These are phyloP conservation scores for Cryptoprocta ferox DNA, from an alignment of 2,797 vertebrate genomes.

Conservation along the genomic window DNA sequence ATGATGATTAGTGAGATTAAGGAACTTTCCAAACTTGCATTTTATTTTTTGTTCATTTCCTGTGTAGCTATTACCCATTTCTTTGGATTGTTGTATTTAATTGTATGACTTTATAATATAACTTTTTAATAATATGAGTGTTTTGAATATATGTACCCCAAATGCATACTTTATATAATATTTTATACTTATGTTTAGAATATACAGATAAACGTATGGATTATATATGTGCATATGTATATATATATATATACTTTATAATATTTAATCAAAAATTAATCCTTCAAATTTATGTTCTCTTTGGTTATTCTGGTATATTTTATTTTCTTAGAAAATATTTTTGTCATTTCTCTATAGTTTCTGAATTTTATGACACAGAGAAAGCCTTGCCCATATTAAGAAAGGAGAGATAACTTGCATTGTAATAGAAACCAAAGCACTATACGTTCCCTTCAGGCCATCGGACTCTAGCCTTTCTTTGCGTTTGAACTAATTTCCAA, in stretches of 20 bases:
- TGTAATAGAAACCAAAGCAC: not conserved
- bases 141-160: not conserved
- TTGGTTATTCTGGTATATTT: not conserved
- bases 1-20: not conserved
- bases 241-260: too few species aligned
- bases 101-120: not conserved
- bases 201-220: not conserved
- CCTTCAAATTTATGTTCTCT: not conserved
- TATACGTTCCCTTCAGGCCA: not conserved
- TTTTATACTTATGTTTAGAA: not conserved
- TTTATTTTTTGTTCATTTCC: not conserved
- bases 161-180: not conserved
- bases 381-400: not conserved
- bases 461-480: not conserved
- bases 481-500: not conserved
- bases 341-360: not conserved
- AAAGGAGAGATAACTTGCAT: not conserved
- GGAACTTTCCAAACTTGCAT: not conserved
- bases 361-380: not conserved
- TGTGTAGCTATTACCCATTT: not conserved
- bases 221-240: not conserved
- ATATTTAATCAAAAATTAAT: not conserved
- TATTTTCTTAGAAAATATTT: not conserved
- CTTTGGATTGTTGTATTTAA: not conserved
- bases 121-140: not conserved